phyloP scores from a whole-genome alignment of 2,797 vertebrate species.

The Melopsittacus undulatus region DNA sequence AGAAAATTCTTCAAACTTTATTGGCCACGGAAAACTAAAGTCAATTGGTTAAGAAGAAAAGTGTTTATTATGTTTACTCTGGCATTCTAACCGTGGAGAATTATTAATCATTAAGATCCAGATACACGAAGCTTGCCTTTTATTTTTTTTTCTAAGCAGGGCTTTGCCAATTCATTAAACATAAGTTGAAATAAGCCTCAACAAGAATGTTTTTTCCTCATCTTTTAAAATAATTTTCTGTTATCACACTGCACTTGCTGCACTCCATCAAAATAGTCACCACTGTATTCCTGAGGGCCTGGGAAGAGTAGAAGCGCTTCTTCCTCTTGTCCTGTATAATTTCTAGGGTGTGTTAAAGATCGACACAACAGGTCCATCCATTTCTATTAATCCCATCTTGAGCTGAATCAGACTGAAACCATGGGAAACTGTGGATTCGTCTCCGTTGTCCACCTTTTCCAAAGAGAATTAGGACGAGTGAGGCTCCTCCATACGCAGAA shows the following conservation, averaged over 20 bases:
- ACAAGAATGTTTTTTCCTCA: neutral
- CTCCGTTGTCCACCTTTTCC: neutral
- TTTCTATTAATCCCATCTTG: neutral
- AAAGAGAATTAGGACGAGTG: neutral
- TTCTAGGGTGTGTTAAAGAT: neutral
- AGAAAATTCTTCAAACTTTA: conserved; percentile 69
- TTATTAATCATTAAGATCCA: conserved; percentile 53
- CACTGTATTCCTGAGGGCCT: neutral
- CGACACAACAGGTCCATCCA: neutral
- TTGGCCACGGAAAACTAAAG: conserved; percentile 56
- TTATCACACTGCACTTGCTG: conserved; percentile 11
- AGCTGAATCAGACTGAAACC: neutral
- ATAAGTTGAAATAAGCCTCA: neutral
- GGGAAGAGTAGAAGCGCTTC: neutral
- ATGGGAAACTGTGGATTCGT: neutral
- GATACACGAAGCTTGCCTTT: neutral
- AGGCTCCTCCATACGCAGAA: neutral
- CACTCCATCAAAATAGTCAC: neutral
- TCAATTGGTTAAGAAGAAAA: conserved; percentile 56
- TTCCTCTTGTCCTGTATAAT: neutral
- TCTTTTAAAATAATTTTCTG: conserved; percentile 10
- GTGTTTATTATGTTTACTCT: conserved; percentile 64
- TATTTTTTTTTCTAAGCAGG: neutral
- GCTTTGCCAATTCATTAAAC: conserved; percentile 54
- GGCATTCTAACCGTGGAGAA: conserved; percentile 23